Evolutionary conservation across 2,888 invertebrate genomes (phyloP), one percentile per base, ranked within the genome.

Genomic region (Athrips mouffetella): DNA sequence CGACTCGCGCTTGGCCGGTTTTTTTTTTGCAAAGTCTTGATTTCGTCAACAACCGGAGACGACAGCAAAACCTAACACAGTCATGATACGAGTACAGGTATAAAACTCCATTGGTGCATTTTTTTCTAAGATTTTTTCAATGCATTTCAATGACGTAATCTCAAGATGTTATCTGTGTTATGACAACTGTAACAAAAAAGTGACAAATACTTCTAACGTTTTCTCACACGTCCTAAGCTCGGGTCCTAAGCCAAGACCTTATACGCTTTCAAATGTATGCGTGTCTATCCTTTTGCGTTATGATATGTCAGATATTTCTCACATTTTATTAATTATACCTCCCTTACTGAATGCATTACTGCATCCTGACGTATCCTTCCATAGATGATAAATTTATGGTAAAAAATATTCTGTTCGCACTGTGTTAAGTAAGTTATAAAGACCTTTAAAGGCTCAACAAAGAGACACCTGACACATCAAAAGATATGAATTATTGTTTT

Each of bases 221-320:
- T 58, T 63, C 59, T 55, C 60, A 62, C 54, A 55, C 47, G 52
- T 54, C 51, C 30, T 31, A 55, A 44, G 37, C 33, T 23, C 23
- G 23, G 35, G 10, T 16, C 52, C 52, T 39, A 47, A 49, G 37
- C 23, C 23, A 30, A 41, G 10, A 11, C 52, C 52, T 39, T 49
- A 49, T 49, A 33, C 10, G 58, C 48, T 55, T 59, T 63, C 53
- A 72, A 69, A 63, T 62, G 58, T 64, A 67, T 59, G 58, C 62
- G 53, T 45, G 55, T 52, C 60, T 57, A 52, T 44, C 62, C 65
- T 60, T 69, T 66, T 53, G 54, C 50, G 65, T 63, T 58, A 63
- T 60, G 69, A 77, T 80, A 81, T 84, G 80, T 78, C 79, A 82
- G 67, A 60, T 70, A 77, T 78, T 80, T 84, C 81, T 77, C 81